Percentiles rank a stretch among this genome's conserved stretches.
These are phyloP conservation scores for Tachypleus tridentatus DNA, from an alignment of 1,140 invertebrate genomes.

Conservation along the genomic window DNA sequence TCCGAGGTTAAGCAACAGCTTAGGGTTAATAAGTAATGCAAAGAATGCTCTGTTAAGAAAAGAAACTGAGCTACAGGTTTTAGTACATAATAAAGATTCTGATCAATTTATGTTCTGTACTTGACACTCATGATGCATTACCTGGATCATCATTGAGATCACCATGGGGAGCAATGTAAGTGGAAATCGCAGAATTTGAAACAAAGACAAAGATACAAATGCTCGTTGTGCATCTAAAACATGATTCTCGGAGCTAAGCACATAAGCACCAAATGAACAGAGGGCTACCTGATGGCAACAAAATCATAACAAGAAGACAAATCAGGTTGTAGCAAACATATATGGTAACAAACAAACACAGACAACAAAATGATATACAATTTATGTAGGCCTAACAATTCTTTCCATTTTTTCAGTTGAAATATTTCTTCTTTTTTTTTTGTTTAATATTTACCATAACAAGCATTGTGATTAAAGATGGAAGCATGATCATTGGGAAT, in stretches of 20 bases:
- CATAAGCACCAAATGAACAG: conserved; percentile 29
- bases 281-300: conserved; percentile 18
- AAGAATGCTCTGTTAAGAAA: no score
- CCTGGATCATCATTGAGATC: conserved; percentile 27
- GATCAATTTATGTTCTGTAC: no score
- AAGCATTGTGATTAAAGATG: conserved; percentile 33
- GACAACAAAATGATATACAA: no score
- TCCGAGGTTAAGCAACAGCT: no score
- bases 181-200: conserved; percentile 43
- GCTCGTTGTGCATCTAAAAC: conserved; percentile 38
- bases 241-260: conserved; percentile 27
- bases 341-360: no score
- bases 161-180: conserved; percentile 39
- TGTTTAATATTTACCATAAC: conserved; percentile 7
- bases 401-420: no score
- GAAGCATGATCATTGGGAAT: conserved; percentile 40
- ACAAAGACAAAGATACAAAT: conserved; percentile 42
- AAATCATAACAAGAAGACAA: conserved; percentile 3
- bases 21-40: no score
- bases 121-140: not conserved
- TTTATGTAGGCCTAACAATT: no score
- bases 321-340: no score
- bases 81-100: no score
- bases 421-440: no score
- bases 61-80: no score